Evolutionary conservation across 2,888 invertebrate genomes (phyloP).

Genomic region (Strigamia transsilvanica): DNA sequence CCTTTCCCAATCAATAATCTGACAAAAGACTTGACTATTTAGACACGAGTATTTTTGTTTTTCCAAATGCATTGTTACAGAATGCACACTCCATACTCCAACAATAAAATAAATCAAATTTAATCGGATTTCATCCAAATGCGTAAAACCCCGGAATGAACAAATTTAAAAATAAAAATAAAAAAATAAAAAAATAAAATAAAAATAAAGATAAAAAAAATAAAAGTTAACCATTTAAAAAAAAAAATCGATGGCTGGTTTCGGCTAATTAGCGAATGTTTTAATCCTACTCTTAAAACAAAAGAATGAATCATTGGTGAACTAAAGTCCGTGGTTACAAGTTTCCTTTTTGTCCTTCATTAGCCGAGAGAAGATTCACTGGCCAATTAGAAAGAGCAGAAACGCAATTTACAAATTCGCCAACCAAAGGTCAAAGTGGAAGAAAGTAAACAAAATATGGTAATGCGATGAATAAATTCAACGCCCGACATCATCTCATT

Average conservation of each 20-base stretch:
- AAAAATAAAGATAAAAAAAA: no score
- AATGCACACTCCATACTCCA: not conserved
- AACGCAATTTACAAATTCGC: slow-evolving; percentile 1
- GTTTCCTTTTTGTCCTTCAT: slow-evolving; percentile 8
- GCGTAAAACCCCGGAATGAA: not conserved
- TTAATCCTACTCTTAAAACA: not conserved
- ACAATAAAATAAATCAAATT: not conserved
- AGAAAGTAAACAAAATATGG: slow-evolving; percentile 8
- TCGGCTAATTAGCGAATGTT: not conserved
- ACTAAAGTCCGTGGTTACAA: slow-evolving; percentile 3
- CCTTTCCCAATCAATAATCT: not conserved
- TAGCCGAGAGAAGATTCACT: not conserved
- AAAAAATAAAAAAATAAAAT: not conserved
- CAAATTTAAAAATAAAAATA: no score
- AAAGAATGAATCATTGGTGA: not conserved
- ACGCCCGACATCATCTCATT: not conserved
- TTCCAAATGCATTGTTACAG: not conserved
- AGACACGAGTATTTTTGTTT: slow-evolving; percentile 3
- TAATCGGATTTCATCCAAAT: no score
- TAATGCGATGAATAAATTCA: not conserved
- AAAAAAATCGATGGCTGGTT: not conserved
- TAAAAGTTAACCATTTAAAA: no score
- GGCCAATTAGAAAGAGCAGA: not conserved
- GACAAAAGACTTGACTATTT: not conserved
- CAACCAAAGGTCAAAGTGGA: slow-evolving; percentile 3